Evolutionary conservation across 1,140 invertebrate genomes (phyloP).

Genomic region (Parasteatoda tepidariorum): DNA sequence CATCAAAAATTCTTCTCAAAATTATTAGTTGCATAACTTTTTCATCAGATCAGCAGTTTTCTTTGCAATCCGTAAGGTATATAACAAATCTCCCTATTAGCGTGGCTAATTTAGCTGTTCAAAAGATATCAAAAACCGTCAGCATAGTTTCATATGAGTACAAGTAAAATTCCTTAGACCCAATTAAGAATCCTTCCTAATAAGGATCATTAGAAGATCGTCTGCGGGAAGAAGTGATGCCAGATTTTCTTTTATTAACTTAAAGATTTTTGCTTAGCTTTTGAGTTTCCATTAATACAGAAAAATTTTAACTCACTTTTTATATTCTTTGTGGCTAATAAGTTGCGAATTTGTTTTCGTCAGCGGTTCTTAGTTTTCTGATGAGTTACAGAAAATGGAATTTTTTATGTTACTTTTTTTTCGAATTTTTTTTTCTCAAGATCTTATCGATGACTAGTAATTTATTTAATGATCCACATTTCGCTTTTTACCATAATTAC

Average conservation of each 20-base stretch:
- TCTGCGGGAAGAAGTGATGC: not conserved
- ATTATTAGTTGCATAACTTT: not conserved
- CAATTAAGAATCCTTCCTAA: constrained; percentile 31
- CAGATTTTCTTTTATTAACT: constrained; percentile 11
- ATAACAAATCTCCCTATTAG: constrained; percentile 22
- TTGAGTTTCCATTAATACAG: not conserved
- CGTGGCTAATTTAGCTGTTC: constrained; percentile 13
- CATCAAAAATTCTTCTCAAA: not conserved
- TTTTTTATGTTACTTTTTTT: not conserved
- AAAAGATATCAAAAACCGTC: constrained; percentile 12
- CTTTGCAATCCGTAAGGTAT: not conserved
- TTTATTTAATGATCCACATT: constrained; percentile 15
- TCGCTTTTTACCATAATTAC: not conserved
- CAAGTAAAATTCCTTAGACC: not conserved
- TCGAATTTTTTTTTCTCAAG: not conserved
- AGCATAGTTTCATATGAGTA: not conserved
- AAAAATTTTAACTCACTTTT: constrained; percentile 25
- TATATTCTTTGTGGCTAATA: not conserved
- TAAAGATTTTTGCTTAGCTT: constrained; percentile 28
- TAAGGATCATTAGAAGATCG: constrained; percentile 35
- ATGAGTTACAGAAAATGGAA: not conserved
- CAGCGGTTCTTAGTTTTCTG: constrained; percentile 3
- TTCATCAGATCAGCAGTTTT: not conserved
- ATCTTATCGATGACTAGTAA: not conserved
- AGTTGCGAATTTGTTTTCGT: not conserved